phyloP scores from a whole-genome alignment of 2,113 vertebrate genomes.

The Menura novaehollandiae region DNA sequence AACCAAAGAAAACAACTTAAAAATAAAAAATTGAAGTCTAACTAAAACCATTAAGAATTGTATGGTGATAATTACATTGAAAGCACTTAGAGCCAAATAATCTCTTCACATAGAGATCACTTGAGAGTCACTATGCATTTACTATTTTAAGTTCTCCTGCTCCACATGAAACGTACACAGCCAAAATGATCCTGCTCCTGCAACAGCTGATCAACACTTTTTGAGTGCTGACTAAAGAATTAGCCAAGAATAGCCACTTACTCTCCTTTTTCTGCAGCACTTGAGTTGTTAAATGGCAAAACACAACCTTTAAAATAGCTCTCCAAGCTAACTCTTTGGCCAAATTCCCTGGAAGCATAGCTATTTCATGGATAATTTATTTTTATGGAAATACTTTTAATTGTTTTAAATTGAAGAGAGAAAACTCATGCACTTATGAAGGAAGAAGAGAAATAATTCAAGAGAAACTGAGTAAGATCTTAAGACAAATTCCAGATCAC shows the following conservation, averaged over 20 bases:
- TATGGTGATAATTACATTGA: neutral
- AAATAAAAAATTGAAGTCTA: neutral
- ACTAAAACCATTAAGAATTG: neutral
- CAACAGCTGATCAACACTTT: slow-evolving; percentile 44
- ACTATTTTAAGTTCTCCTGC: slow-evolving; percentile 21
- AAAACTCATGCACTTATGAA: neutral
- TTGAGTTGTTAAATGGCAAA: neutral
- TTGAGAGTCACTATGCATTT: neutral
- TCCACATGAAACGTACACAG: neutral
- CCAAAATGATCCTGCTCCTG: neutral
- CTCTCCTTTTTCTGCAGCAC: neutral
- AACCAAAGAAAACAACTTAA: neutral
- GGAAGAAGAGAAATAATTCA: neutral
- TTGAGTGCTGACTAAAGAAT: slow-evolving; percentile 28
- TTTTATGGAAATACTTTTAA: neutral
- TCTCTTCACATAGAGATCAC: neutral
- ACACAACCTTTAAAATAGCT: slow-evolving; percentile 5
- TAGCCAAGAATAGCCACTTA: slow-evolving; percentile 22
- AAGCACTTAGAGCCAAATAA: neutral
- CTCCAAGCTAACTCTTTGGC: neutral
- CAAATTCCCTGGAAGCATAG: neutral
- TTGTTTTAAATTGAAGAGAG: neutral
- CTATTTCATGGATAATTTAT: neutral
- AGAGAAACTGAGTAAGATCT: neutral
- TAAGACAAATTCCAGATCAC: neutral